These are phyloP conservation scores for Microcebus tavaratra DNA, from an alignment of 2,113 vertebrate genomes.

Conservation along the genomic window DNA sequence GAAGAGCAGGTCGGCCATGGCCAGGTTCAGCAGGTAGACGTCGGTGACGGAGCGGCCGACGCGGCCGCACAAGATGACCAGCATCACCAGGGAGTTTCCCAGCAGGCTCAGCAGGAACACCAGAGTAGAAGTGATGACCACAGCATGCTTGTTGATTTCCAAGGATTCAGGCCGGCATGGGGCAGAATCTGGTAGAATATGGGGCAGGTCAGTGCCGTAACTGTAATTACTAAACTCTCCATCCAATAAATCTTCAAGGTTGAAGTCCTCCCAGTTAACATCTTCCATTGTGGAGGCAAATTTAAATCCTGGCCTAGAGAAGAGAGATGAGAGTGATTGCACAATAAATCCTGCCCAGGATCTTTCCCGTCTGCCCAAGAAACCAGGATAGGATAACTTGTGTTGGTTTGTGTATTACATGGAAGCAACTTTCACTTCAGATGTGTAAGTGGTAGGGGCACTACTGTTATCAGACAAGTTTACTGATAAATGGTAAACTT, in stretches of 20 bases:
- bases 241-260: not conserved
- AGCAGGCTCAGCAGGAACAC: too few species aligned
- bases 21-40: slow-evolving; percentile 75
- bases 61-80: too few species aligned
- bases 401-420: not conserved
- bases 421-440: not conserved
- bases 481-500: not conserved
- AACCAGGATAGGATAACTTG: not conserved
- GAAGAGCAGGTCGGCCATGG: slow-evolving; percentile 91
- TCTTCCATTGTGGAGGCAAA: not conserved
- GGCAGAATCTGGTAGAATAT: fast-evolving
- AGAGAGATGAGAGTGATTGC: slow-evolving; percentile 36
- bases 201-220: slow-evolving; percentile 27
- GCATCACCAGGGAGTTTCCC: too few species aligned
- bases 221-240: slow-evolving; percentile 33
- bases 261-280: fast-evolving
- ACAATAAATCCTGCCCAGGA: not conserved
- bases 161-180: slow-evolving; percentile 73
- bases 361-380: not conserved
- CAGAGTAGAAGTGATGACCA: slow-evolving; percentile 10
- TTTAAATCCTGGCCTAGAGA: slow-evolving; percentile 7
- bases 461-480: not conserved
- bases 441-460: not conserved
- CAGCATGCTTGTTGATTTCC: slow-evolving; percentile 71
- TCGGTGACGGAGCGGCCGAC: too few species aligned